Evolutionary conservation across 2,113 vertebrate genomes (phyloP), one percentile per base, ranked within the genome.

Genomic region (Elanus axillaris): DNA sequence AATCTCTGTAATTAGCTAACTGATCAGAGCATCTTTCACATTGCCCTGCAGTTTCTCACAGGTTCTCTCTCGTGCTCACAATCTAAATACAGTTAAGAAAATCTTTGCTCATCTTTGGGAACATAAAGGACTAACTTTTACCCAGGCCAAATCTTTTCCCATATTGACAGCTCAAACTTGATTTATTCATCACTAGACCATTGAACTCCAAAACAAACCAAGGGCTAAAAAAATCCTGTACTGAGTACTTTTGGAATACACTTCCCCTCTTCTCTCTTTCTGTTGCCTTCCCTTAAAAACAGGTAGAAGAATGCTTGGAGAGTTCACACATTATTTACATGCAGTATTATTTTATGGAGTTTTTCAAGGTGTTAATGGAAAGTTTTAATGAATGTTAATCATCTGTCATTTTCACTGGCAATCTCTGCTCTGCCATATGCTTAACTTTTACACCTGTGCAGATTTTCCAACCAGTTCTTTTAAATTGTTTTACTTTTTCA

Each of bases 381-480:
- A 97, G 96, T 98, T 98, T 97, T 98, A 98, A 98, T 98, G 97
- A 98, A 98, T 94, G 98, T 96, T 98, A 98, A 98, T 98, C 96
- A 96, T 94, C 97, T 98, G 96, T 97, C 97, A 98, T 97, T 97
- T 98, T 98, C 97, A 96, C 59, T 94, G 96, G 95, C 96, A 98
- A 96, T 97, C 96, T 96, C 91, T 31, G 21, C 88, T 97, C 93
- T 95, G 91, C 98, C 98, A 98, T 98, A 98, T 98, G 98, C 90
- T 98, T 97, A 94, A 85, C 83, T 97, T 98, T 98, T 97, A 98
- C 97, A 98, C 98, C 98, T 98, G 97, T 96, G 94, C 96, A 93
- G 74, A 96, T 94, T 97, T 90, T 92, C 66, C 88, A 96, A 64
- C 50, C 69, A 94, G 81, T 58, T 97, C 95, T 94, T 97, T 97